These are phyloP conservation scores for Danio aesculapii DNA, from an alignment of 2,797 vertebrate species.

Conservation along the genomic window DNA sequence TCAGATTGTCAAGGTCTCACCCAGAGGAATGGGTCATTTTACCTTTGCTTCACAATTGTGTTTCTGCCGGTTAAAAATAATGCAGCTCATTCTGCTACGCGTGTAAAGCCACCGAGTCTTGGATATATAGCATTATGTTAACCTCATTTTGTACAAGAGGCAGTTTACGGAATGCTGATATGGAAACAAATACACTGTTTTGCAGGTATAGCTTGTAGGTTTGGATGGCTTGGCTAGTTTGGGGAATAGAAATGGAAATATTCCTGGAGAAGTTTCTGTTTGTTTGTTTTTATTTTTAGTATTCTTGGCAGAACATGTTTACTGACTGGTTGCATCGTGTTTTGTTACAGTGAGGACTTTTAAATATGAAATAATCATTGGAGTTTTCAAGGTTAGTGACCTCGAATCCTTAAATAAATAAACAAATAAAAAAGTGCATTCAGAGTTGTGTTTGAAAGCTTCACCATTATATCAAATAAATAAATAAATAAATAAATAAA, in stretches of 20 bases:
- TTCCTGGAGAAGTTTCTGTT: not conserved
- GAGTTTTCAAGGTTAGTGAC: not conserved
- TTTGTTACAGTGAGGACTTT: not conserved
- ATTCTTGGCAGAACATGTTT: not conserved
- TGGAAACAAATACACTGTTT: not conserved
- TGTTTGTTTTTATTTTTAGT: constrained; percentile 7
- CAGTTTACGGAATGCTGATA: constrained; percentile 22
- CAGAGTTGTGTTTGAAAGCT: too few species aligned
- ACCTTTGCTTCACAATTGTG: constrained; percentile 29
- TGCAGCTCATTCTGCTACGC: not conserved
- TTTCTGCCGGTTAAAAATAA: constrained; percentile 26
- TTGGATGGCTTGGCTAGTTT: constrained; percentile 3
- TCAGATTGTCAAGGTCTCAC: constrained; percentile 54
- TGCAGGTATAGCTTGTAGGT: not conserved
- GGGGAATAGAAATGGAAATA: constrained; percentile 20
- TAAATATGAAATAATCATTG: not conserved
- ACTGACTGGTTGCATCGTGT: not conserved
- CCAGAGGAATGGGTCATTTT: constrained; percentile 48
- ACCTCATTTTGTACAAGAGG: constrained; percentile 28
- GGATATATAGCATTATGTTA: constrained; percentile 19
- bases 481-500: too few species aligned
- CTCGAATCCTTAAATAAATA: not conserved
- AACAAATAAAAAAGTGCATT: too few species aligned
- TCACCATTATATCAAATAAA: too few species aligned
- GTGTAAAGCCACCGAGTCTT: not conserved